These are phyloP conservation scores for Pseudoatta argentina DNA, from an alignment of 1,140 invertebrate species.

Conservation along the genomic window DNA sequence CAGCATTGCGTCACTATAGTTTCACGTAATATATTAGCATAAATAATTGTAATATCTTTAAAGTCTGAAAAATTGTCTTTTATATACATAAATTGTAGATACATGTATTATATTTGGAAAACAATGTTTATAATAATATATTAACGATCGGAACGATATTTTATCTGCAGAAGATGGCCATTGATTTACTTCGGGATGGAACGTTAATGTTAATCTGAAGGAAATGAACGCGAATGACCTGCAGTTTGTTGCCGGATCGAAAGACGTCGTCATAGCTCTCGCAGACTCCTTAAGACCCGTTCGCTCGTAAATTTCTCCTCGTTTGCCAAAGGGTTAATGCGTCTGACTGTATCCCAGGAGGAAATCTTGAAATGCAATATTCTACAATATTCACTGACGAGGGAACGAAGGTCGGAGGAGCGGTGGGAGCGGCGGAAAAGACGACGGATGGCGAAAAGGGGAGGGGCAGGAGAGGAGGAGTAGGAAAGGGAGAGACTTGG, in stretches of 20 bases:
- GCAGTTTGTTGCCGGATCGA: conserved; percentile 48
- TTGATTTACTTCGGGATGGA: conserved; percentile 57
- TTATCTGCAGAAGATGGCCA: conserved; percentile 13
- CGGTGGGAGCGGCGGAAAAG: conserved; percentile 56
- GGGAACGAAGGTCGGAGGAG: conserved; percentile 65
- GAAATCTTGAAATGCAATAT: conserved; percentile 79
- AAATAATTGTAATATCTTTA: background rate
- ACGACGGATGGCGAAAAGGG: conserved; percentile 56
- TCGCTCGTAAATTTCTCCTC: conserved; percentile 68
- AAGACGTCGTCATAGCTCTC: conserved; percentile 51
- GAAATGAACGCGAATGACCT: conserved; percentile 53
- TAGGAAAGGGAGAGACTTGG: conserved; percentile 63
- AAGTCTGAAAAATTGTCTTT: background rate
- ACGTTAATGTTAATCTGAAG: conserved; percentile 57
- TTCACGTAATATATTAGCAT: background rate
- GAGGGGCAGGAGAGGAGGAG: conserved; percentile 9
- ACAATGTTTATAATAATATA: conserved; percentile 5
- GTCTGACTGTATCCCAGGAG: conserved; percentile 67
- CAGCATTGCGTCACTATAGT: background rate
- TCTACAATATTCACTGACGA: conserved; percentile 77
- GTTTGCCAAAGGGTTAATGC: conserved; percentile 76
- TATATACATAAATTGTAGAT: background rate
- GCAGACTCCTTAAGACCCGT: conserved; percentile 56
- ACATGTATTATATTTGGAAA: background rate
- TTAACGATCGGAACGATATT: background rate